Evolutionary conservation across 2,888 invertebrate genomes (phyloP).

Genomic region (Neoitamus cyanurus): DNA sequence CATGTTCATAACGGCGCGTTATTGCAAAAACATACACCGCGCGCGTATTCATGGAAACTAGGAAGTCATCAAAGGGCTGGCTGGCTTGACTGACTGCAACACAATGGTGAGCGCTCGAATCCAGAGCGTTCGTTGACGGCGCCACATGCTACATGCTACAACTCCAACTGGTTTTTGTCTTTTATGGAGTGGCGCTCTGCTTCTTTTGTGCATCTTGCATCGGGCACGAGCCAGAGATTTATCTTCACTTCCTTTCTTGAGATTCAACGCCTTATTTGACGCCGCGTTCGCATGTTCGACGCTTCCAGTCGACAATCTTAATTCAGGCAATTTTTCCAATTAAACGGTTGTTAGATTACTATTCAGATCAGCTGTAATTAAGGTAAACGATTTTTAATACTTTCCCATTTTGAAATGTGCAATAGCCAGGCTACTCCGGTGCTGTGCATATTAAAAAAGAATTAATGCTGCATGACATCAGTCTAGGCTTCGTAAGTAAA

Average conservation of each 20-base stretch:
- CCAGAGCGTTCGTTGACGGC: neutral
- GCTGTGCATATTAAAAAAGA: neutral
- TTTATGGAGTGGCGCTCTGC: neutral
- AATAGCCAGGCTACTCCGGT: neutral
- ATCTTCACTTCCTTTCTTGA: neutral
- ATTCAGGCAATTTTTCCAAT: neutral
- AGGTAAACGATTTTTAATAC: neutral
- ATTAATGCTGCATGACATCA: neutral
- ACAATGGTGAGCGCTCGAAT: neutral
- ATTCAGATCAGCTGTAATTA: neutral
- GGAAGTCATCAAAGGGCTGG: neutral
- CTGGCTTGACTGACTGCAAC: neutral
- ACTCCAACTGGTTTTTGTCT: neutral
- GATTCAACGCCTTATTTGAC: neutral
- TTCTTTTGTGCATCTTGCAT: neutral
- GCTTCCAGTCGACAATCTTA: neutral
- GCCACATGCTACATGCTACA: neutral
- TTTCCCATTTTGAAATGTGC: neutral
- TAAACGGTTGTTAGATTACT: neutral
- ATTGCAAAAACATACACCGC: neutral
- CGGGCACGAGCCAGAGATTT: neutral
- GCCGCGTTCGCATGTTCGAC: neutral
- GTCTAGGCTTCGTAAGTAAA: neutral
- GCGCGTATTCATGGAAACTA: neutral
- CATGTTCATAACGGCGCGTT: neutral